A percentile compares a stretch with the other conserved stretches of the same genome.
phyloP scores from a whole-genome alignment of 2,888 invertebrate species.

The Sminthurinus aureus region DNA sequence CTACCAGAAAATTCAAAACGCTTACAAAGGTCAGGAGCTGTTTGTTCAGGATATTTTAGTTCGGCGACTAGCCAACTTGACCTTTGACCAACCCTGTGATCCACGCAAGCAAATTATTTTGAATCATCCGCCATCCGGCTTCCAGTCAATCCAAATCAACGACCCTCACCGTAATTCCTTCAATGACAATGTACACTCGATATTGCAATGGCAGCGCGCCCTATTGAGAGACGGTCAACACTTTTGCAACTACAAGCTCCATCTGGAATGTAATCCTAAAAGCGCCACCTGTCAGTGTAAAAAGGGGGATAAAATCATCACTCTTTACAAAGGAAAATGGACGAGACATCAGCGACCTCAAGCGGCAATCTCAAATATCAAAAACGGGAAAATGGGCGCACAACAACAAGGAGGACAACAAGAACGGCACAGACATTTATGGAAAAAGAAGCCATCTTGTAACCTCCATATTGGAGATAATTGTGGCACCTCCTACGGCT shows the following conservation, averaged over 20 bases:
- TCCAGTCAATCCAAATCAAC: background rate
- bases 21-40: constrained; percentile 13
- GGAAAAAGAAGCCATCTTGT: background rate
- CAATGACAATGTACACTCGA: background rate
- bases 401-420: too few species aligned
- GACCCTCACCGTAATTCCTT: background rate
- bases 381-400: too few species aligned
- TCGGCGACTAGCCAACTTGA: constrained; percentile 10
- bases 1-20: background rate
- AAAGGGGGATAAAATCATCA: background rate
- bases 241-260: constrained; percentile 9
- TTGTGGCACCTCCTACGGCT: constrained; percentile 5
- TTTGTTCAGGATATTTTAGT: constrained; percentile 10
- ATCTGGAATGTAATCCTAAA: constrained; percentile 1
- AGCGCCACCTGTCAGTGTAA: constrained; percentile 28
- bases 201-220: constrained; percentile 9
- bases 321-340: background rate
- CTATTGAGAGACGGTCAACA: background rate
- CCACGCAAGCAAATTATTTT: background rate
- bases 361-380: too few species aligned
- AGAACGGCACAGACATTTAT: background rate
- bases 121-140: constrained; percentile 5
- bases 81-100: background rate
- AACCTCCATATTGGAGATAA: constrained; percentile 4
- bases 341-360: background rate